phyloP scores from a whole-genome alignment of 2,888 invertebrate species.

The Dynastes maya region DNA sequence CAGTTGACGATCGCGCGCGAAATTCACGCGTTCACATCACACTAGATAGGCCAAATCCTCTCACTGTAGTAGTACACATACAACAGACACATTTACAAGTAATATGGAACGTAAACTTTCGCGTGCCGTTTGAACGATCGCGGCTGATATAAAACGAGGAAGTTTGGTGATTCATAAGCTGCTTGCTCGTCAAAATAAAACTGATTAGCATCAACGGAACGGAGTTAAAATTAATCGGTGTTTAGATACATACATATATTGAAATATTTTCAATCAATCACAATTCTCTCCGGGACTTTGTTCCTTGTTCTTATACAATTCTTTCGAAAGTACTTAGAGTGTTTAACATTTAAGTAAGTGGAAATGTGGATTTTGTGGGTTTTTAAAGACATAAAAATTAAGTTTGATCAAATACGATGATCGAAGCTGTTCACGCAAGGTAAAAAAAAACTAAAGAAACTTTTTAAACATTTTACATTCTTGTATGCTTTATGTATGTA shows the following conservation, averaged over 20 bases:
- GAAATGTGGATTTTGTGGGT: conserved; percentile 38
- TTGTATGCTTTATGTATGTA: background rate
- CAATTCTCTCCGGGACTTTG: background rate
- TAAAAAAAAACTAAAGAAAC: conserved; percentile 10
- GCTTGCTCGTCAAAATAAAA: conserved; percentile 22
- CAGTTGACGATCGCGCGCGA: conserved; percentile 42
- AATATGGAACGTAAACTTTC: conserved; percentile 1
- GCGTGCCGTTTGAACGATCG: conserved; percentile 9
- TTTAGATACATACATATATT: background rate
- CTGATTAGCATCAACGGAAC: background rate
- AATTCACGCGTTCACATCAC: conserved; percentile 28
- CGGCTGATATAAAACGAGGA: background rate
- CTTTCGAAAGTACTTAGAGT: conserved; percentile 1
- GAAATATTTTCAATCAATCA: background rate
- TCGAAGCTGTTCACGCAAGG: conserved; percentile 47
- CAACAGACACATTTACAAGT: background rate
- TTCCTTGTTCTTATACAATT: background rate
- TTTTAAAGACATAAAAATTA: conserved; percentile 26
- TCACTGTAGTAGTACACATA: background rate
- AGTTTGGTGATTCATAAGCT: conserved; percentile 39
- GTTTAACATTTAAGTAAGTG: conserved; percentile 21
- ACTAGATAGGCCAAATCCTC: background rate
- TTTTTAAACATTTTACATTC: background rate
- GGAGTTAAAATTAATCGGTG: background rate
- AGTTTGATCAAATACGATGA: conserved; percentile 34